Evolutionary conservation across 2,797 vertebrate species (phyloP), one percentile per base, ranked within the genome.

Genomic region (Sphenodon punctatus): DNA sequence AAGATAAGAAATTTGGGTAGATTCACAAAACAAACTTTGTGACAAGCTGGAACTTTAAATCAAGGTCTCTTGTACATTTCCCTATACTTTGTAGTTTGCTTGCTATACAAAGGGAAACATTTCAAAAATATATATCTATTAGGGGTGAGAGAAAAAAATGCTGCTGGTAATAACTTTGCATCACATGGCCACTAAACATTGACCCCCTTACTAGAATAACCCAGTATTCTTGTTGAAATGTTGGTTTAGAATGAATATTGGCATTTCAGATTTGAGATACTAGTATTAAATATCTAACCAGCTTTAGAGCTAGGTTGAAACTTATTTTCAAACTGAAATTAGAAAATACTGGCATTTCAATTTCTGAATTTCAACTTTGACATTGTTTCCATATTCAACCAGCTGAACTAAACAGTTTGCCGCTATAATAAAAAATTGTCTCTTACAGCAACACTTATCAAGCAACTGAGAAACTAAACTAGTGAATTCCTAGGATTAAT

Each of bases 11-110:
- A 66, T 38, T 70, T 84, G 10, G 53, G 75, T 45, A 78, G 61
- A 80, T 90, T 87, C 48, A 58, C n/a, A 80, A 78, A 48, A 25
- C 78, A 91, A 36, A 71, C n/a, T 80, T 83, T 84, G 74, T 23
- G 81, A 68, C 87, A 46, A 65, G 32, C 42, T 87, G 81, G 55
- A 81, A 85, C 90, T 55, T 83, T 79, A 78, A 56, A 42, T 25
- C 65, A 70, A 66, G 85, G 41, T 36, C 9, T 66, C 78, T 85
- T 42, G 67, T 22, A 79, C 75, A 73, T 58, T 16, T 78, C 58
- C 10, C 59, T 25, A 30, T 67, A 51, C 72, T 70, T 53, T 86
- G 58, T 78, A 83, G 82, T 72, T 78, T 38, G 78, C 77, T 73
- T 25, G 25, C 49, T 85, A 59, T 73, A 67, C 84, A 46, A 15